Evolutionary conservation across 2,888 invertebrate genomes (phyloP).

Genomic region (Orchesellides sinensis): DNA sequence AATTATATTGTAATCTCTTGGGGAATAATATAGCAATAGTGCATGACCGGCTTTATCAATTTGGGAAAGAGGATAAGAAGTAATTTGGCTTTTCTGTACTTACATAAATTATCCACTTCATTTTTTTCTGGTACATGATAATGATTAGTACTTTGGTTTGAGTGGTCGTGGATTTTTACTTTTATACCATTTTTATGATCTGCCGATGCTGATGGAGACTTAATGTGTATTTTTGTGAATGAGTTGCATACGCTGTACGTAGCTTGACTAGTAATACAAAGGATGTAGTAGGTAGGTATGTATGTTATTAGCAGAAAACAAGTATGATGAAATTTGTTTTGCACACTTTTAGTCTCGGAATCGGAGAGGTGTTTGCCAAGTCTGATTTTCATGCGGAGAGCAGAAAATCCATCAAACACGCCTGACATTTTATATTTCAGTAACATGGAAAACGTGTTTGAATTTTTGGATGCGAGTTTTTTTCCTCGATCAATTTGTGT

Average conservation of each 20-base stretch:
- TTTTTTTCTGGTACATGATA: background rate
- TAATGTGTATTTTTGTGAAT: background rate
- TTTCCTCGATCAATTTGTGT: constrained; percentile 34
- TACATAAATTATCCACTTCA: background rate
- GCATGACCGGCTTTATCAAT: background rate
- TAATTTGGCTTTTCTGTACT: background rate
- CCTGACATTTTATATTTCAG: constrained; percentile 35
- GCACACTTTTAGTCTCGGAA: background rate
- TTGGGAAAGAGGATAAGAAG: background rate
- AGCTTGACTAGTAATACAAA: too few relatives aligned
- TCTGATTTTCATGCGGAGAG: background rate
- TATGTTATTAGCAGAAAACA: background rate
- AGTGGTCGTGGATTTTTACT: background rate
- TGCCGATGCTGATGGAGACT: background rate
- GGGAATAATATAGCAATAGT: too few relatives aligned
- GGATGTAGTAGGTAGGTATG: too few relatives aligned
- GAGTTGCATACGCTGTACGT: too few relatives aligned
- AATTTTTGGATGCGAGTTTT: constrained; percentile 11
- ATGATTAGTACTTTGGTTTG: background rate
- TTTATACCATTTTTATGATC: background rate
- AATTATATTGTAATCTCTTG: too few relatives aligned
- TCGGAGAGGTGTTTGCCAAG: background rate
- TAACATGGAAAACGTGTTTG: constrained; percentile 52
- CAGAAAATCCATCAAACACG: background rate
- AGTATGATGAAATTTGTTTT: background rate